phyloP scores from a whole-genome alignment of 2,797 vertebrate species.

The Pipistrellus pygmaeus region DNA sequence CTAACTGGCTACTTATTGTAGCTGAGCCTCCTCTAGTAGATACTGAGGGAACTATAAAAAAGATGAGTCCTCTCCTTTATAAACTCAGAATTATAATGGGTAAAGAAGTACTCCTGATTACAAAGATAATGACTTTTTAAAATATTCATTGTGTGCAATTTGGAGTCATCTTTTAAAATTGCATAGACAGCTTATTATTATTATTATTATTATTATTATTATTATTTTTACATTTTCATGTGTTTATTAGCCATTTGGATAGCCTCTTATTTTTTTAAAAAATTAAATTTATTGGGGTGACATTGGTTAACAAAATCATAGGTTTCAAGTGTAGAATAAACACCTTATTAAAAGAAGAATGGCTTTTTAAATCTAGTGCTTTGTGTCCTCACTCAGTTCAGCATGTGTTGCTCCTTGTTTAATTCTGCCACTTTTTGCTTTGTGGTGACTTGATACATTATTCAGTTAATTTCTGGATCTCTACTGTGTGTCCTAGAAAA shows the following conservation, averaged over 20 bases:
- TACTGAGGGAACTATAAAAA: background rate
- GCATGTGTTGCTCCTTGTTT: background rate
- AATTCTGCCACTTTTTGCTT: background rate
- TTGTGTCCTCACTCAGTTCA: background rate
- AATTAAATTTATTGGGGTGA: background rate
- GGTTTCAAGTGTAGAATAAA: background rate
- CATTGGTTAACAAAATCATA: background rate
- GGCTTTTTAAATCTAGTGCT: background rate
- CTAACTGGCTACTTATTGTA: background rate
- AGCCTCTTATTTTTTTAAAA: background rate
- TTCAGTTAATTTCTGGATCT: slow-evolving; percentile 15
- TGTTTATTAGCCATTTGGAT: background rate
- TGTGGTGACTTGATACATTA: background rate
- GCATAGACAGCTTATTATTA: background rate
- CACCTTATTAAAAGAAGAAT: slow-evolving; percentile 41
- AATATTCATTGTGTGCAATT: background rate
- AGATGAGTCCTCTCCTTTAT: background rate
- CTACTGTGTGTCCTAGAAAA: background rate
- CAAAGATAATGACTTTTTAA: background rate
- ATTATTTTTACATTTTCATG: background rate
- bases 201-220: background rate
- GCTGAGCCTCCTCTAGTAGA: background rate
- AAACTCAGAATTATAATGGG: background rate
- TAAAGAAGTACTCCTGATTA: background rate
- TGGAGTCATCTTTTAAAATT: slow-evolving; percentile 22